Percentiles rank a stretch among this genome's conserved stretches.
Conservation (phyloP, 1,140 invertebrate genomes). For the Glossosoma conforme region DNA sequence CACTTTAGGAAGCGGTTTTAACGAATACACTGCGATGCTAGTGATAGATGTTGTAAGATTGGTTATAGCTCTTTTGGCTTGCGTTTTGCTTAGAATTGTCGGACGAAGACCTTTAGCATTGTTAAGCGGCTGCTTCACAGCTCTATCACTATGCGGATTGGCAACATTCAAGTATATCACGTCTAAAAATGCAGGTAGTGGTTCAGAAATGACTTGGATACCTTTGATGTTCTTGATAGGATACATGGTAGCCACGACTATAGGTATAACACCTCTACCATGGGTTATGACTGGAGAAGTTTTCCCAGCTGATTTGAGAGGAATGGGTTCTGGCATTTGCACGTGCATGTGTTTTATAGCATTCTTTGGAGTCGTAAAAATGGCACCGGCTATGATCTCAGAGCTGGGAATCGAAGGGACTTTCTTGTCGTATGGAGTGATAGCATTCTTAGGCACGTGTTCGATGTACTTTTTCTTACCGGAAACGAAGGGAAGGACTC, state of each 20-base stretch:
- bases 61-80: slow-evolving; percentile 53
- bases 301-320: slow-evolving; percentile 53
- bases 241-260: slow-evolving; percentile 54
- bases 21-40: slow-evolving; percentile 59
- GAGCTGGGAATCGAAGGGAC: slow-evolving; percentile 54
- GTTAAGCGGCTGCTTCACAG: slow-evolving; percentile 54
- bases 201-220: slow-evolving; percentile 45
- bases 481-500: slow-evolving; percentile 72
- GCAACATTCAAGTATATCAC: slow-evolving; percentile 40
- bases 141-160: slow-evolving; percentile 49
- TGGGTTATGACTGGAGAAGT: slow-evolving; percentile 67
- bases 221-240: slow-evolving; percentile 49
- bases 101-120: slow-evolving; percentile 54
- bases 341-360: slow-evolving; percentile 59
- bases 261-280: slow-evolving; percentile 60
- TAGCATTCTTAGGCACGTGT: slow-evolving; percentile 59
- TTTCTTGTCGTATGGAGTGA: slow-evolving; percentile 63
- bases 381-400: slow-evolving; percentile 57
- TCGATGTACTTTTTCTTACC: slow-evolving; percentile 65
- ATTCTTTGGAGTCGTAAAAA: slow-evolving; percentile 68
- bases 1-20: slow-evolving; percentile 46
- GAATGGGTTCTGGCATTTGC: slow-evolving; percentile 57
- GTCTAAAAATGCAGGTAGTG: slow-evolving; percentile 34
- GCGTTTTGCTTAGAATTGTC: slow-evolving; percentile 54
- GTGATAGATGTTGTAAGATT: slow-evolving; percentile 65